Base-by-base conservation (phyloP, 35 echinoderm and acorn worm species). In the Antedon bifida region DNA sequence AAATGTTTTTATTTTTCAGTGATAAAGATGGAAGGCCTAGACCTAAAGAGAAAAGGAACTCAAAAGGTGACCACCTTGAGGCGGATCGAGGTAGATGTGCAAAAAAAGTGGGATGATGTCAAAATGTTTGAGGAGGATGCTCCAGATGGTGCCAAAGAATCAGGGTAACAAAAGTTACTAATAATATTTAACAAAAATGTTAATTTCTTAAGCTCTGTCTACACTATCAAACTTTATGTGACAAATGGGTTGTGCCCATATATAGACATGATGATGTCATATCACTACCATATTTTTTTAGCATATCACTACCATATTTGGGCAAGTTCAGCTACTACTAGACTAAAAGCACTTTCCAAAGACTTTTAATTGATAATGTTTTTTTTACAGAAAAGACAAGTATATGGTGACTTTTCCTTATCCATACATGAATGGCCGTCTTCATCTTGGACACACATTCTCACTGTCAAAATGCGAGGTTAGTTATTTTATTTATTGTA, bases 51-150 rank as follows among this genome's bases (percentile, higher is more conserved):
- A 33, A 99, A 99, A 75, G 95, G 95, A 42, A 99, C 95, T 0
- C 82, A 38, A 34, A 99, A 99, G 85, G 95, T 99, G 1, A 32
- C 35, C 10, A 34, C 88, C 29, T 79, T 99, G 14, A 88, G 92
- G 82, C 85, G 83, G 23, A 92, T 99, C 79, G 95, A 99, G 78
- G 77, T 34, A 39, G 81, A 87, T 35, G 85, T 99, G 0, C 90
- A 92, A 73, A 79, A 86, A 35, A 81, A 78, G 88, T 99, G 95
- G 95, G 83, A 87, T 36, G 87, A 74, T 30, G 88, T 88, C 45
- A 99, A 99, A 75, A 88, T 92, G 23, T 93, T 99, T 99, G 90
- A 93, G 75, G 91, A 93, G 36, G 88, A 99, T 92, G 95, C 95
- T 19, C 95, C 95, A 33, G 56, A 33, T 44, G 85, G 83, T 75